These are phyloP conservation scores for Scaptomyza parva DNA, from an alignment of 2,888 invertebrate species.

Conservation along the genomic window DNA sequence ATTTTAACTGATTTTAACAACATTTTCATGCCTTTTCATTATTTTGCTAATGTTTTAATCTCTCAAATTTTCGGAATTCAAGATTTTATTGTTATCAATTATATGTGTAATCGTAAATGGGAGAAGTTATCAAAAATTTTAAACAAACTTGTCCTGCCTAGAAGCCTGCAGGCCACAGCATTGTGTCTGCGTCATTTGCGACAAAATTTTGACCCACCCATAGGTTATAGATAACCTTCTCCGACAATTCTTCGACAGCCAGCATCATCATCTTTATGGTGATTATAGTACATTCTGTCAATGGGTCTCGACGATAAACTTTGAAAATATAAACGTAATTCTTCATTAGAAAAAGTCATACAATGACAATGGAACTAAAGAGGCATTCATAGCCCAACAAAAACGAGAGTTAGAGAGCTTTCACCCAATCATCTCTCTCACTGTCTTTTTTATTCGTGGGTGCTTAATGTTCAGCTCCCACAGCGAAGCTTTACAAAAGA, in stretches of 20 bases:
- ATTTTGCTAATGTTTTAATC: too few relatives aligned
- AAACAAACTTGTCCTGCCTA: too few relatives aligned
- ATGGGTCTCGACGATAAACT: constrained; percentile 75
- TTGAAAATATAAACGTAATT: constrained; percentile 80
- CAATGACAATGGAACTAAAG: constrained; percentile 71
- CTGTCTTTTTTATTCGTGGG: too few relatives aligned
- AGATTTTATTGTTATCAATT: too few relatives aligned
- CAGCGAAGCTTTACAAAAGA: too few relatives aligned
- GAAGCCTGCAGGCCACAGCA: constrained; percentile 68
- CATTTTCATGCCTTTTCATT: too few relatives aligned
- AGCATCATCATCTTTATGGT: constrained; percentile 62
- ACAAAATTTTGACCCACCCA: constrained; percentile 82
- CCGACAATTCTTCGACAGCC: constrained; percentile 38
- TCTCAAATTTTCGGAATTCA: too few relatives aligned
- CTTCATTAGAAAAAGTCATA: constrained; percentile 76
- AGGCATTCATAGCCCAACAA: constrained; percentile 40
- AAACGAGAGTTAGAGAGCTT: constrained; percentile 48
- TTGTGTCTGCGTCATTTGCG: constrained; percentile 52
- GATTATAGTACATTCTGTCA: constrained; percentile 37
- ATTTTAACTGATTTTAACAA: too few relatives aligned
- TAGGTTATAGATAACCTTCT: constrained; percentile 63
- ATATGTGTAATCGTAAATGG: too few relatives aligned
- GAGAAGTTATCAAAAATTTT: too few relatives aligned
- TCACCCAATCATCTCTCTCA: background rate
- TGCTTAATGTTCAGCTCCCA: too few relatives aligned